These are phyloP conservation scores for Pantherophis alleghaniensis DNA, from an alignment of 2,797 vertebrate species.

Conservation along the genomic window DNA sequence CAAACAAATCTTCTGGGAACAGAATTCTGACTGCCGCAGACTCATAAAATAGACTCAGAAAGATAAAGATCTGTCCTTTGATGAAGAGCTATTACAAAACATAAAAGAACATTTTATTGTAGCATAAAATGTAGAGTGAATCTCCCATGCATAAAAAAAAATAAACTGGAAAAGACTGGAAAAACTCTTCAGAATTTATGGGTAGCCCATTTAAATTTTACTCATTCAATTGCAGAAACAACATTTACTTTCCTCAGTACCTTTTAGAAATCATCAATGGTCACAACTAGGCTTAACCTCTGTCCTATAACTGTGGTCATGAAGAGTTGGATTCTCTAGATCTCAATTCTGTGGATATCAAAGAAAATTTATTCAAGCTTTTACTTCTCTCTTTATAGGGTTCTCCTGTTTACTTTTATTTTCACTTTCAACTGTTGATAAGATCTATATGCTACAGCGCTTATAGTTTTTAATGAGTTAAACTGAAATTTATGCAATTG, in stretches of 20 bases:
- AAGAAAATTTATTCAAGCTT: not conserved
- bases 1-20: conserved; percentile 30
- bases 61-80: conserved; percentile 35
- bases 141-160: not conserved
- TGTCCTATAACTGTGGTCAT: not conserved
- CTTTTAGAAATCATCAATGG: not conserved
- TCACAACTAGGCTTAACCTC: not conserved
- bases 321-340: not conserved
- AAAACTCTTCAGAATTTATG: not conserved
- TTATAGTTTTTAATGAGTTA: not conserved
- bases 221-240: not conserved
- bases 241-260: not conserved
- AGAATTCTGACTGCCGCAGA: conserved; percentile 28
- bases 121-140: conserved; percentile 15
- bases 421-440: not conserved
- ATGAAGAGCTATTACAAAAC: conserved; percentile 13
- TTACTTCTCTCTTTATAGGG: not conserved
- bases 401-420: not conserved
- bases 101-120: conserved; percentile 13
- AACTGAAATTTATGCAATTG: not conserved
- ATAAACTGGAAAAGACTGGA: not conserved
- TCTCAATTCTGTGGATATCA: not conserved
- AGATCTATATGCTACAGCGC: not conserved
- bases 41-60: conserved; percentile 37
- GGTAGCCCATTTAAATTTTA: not conserved